Conservation (phyloP, 2,888 invertebrate species). For the Odontomyia ornata region DNA sequence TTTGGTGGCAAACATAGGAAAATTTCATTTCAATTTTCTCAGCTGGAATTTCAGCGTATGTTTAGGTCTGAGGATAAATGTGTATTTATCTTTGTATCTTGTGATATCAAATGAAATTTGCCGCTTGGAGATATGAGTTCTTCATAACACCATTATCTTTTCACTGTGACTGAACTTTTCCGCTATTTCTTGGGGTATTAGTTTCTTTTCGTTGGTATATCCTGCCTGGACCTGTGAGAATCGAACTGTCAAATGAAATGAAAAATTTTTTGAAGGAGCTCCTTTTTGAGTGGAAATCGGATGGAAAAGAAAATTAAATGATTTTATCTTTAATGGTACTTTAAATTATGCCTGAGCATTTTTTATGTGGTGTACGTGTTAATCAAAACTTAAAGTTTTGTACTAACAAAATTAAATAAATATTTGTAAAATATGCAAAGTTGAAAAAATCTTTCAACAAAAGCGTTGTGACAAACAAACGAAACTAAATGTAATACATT, state of each 20-base stretch:
- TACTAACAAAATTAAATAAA: too few species aligned
- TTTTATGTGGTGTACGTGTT: too few species aligned
- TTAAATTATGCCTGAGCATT: too few species aligned
- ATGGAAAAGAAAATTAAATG: background rate
- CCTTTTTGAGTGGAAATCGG: background rate
- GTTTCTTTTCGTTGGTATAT: too few species aligned
- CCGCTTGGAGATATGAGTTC: background rate
- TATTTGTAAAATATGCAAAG: too few species aligned
- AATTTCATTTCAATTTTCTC: constrained; percentile 33
- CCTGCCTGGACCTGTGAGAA: constrained; percentile 24
- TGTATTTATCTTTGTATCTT: background rate
- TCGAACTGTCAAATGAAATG: constrained; percentile 51
- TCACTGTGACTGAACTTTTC: background rate
- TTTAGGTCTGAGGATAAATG: background rate
- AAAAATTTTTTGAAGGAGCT: constrained; percentile 48
- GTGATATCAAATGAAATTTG: background rate
- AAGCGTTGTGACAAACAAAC: too few species aligned
- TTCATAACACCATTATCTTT: constrained; percentile 28
- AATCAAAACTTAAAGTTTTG: too few species aligned
- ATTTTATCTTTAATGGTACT: too few species aligned
- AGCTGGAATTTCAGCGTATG: background rate
- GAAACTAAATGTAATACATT: too few species aligned
- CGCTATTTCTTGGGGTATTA: background rate
- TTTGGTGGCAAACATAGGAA: background rate
- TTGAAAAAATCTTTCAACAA: too few species aligned